Evolutionary conservation across 2,888 invertebrate genomes (phyloP), one percentile per base, ranked within the genome.

Genomic region (Eurytoma californica): DNA sequence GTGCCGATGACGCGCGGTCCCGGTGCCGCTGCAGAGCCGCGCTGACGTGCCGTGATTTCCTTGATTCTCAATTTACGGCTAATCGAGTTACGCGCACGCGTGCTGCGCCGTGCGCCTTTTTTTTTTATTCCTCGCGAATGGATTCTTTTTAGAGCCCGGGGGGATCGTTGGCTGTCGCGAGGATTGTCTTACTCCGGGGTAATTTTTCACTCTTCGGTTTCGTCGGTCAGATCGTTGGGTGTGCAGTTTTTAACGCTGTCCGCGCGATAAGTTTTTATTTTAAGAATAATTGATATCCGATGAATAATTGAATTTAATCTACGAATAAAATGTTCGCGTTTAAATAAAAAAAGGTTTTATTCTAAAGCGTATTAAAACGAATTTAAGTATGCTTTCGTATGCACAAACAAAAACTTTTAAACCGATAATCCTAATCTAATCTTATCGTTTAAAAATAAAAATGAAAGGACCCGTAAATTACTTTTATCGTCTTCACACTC

Each of bases 21-120:
- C 30, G 49, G 24, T 58, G 16, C 58, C 28, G 16, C 61, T 20
- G 65, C 28, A 30, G n/a, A 28, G 68, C 30, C 49, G 12, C n/a
- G 65, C 61, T 58, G 55, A 72, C 72, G 72, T 55, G 47, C 79
- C 69, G 73, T 79, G 79, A 79, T 79, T 79, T 79, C 75, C 75
- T 76, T 76, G 65, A 72, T 72, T 61, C 72, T 61, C 79, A 80
- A 80, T 79, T 79, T 79, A 68, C 79, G 57, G 55, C 24, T 76
- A 72, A 79, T 79, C 72, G 66, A 79, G 72, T 79, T 66, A 80
- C 65, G 58, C 60, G 14, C 73, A 39, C 12, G 53, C 72, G 24
- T 7, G n/a, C 7, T n/a, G 13, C 18, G 55, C 49, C 49, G 55
- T 39, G 39, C 39, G 60, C 47, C 51, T 75, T 66, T 67, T 75